Base-by-base conservation (phyloP, 1,140 invertebrate genomes). In the Diorhabda elongata region DNA sequence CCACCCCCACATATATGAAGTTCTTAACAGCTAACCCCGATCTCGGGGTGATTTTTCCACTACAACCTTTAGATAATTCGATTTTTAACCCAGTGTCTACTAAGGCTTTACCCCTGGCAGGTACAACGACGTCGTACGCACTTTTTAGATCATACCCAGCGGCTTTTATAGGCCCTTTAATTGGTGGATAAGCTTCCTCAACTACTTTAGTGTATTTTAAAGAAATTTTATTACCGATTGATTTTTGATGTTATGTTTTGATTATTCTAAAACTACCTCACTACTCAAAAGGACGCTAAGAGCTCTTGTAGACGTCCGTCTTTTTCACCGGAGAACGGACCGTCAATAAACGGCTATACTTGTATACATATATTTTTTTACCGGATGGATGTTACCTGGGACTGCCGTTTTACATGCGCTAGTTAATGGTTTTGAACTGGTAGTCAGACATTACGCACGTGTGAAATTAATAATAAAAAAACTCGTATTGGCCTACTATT, bases 1-100 rank as follows among this genome's bases (percentile, higher is more conserved):
- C 96, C 96, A 83, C 88, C 80, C 97, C 97, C 76, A 99, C 94
- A 85, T 99, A 96, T 76, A 99, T 98, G 69, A 92, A 94, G 82
- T 98, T 88, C 83, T 99, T 99, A 58, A 89, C 89, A 43, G 98
- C 96, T 47, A 99, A 84, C 0, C 98, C 98, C 68, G 97, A 99
- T 66, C 98, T 88, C 4, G 98, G 97, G 3, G 98, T 97, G 47
- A 99, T 87, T 75, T 97, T 85, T 5, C 97, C 98, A 82, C 99
- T 99, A 74, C 93, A 96, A 5, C 94, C 95, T 62, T 87, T 84
- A 2, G 96, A 94, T 42, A 96, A 81, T 80, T 91, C 84, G 61
- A 96, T 87, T 83, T 98, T 93, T 47, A 99, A 84, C 78, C 98
- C 98, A 5, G 98, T 99, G 77, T 92, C 93, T 0, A 97, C 87